Evolutionary conservation across 2,797 vertebrate genomes (phyloP).

Genomic region (Heteromormyrus szaboi): DNA sequence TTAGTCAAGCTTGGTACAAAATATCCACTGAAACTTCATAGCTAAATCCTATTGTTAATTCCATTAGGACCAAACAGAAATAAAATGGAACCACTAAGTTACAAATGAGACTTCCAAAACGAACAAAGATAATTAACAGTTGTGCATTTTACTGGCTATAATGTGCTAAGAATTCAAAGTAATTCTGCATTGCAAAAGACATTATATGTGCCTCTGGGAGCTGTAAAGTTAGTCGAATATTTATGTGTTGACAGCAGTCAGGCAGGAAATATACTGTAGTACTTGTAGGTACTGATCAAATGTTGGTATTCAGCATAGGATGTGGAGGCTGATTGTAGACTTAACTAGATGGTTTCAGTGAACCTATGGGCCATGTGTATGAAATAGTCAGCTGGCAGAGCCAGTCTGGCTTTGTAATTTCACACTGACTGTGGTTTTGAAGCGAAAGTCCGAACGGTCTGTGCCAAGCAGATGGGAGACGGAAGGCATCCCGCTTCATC

Average conservation of each 20-base stretch:
- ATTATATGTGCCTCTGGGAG: background rate
- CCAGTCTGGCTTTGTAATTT: background rate
- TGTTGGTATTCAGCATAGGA: background rate
- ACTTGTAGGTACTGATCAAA: background rate
- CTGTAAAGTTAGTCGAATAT: background rate
- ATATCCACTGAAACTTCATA: background rate
- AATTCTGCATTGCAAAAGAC: background rate
- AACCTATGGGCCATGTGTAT: background rate
- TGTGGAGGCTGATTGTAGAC: background rate
- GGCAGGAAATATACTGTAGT: background rate
- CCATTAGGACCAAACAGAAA: background rate
- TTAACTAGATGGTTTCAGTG: background rate
- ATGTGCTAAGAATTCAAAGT: background rate
- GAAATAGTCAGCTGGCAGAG: background rate
- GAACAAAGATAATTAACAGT: background rate
- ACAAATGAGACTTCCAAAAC: background rate
- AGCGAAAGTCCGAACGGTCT: background rate
- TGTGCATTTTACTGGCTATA: background rate
- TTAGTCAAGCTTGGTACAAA: background rate
- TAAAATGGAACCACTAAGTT: background rate
- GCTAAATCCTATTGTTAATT: background rate
- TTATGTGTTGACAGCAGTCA: background rate
- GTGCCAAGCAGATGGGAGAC: background rate
- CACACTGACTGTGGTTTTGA: background rate
- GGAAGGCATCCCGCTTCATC: slow-evolving; percentile 31